Evolutionary conservation across 1,140 invertebrate genomes (phyloP).

Genomic region (Euura lappo): DNA sequence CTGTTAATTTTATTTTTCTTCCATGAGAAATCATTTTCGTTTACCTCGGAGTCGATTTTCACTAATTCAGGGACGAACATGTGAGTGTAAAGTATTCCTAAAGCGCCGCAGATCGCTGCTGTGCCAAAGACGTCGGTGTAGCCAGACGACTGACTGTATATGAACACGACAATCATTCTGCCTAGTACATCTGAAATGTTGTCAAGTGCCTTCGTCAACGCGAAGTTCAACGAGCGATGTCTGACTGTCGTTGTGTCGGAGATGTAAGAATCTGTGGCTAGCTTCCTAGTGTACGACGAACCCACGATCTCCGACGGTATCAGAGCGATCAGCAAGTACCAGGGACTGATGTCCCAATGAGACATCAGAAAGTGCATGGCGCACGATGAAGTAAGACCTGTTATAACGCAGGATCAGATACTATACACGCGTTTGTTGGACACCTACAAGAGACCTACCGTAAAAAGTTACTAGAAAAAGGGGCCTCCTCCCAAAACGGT

Average conservation of each 20-base stretch:
- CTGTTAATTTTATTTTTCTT: neutral
- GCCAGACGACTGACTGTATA: neutral
- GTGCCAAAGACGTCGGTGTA: neutral
- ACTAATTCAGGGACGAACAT: neutral
- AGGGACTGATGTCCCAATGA: neutral
- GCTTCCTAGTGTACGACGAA: neutral
- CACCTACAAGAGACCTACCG: no score
- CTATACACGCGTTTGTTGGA: no score
- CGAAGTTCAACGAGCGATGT: neutral
- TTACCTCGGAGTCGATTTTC: neutral
- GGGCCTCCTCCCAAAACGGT: no score
- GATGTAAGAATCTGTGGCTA: neutral
- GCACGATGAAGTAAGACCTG: neutral
- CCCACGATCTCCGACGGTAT: neutral
- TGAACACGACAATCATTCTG: neutral
- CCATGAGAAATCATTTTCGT: neutral
- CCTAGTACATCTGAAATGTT: neutral
- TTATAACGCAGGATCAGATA: neutral
- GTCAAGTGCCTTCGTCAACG: neutral
- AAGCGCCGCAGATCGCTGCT: neutral
- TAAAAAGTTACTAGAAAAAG: no score
- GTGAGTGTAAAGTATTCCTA: neutral
- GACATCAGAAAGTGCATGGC: neutral
- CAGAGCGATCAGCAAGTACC: neutral
- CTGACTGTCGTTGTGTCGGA: neutral